Evolutionary conservation across 2,797 vertebrate genomes (phyloP), one percentile per base, ranked within the genome.

Genomic region (Hapalemur alaotrensis): DNA sequence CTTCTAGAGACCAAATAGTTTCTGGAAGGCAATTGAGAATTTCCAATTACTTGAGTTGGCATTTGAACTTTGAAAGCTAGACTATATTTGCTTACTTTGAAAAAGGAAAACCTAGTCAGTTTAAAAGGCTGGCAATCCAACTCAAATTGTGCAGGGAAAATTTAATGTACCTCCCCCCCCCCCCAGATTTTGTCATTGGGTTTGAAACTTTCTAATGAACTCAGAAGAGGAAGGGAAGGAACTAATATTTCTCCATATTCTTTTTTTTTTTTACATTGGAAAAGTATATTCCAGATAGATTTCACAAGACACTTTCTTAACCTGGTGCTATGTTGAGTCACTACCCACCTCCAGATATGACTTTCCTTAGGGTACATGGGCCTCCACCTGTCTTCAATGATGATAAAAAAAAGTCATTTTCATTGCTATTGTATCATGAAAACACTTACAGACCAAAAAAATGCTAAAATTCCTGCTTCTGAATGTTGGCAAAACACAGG

Each of bases 1-100:
- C 17, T 54, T 94, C 20, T 82, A 78, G 89, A 85, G 89, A 76
- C 69, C 61, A 70, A 83, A 57, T 25, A 7, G 5, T 72, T 75
- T 92, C 80, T 50, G 59, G 41, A 87, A 89, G 75, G 57, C 38
- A 80, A 0, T 4, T 69, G 41, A 95, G 32, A 50, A 72, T 92
- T 92, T 90, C 67, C 83, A 75, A 15, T 57, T 76, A 80, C n/a
- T 83, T 88, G 81, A 70, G 65, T 25, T 95, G 35, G 76, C 90
- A 93, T 72, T 46, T 81, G 61, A 96, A 93, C 81, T 81, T 88
- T 67, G 90, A 93, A 95, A 96, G 67, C 48, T 83, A 89, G 72
- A 38, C 61, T 59, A 48, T 22, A 67, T 72, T 90, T 80, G 67
- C 52, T 87, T 70, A 80, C 80, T 95, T 67, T 23, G 9, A 69